Conservation (phyloP, 2,797 vertebrate genomes). For the Chiloscyllium punctatum region DNA sequence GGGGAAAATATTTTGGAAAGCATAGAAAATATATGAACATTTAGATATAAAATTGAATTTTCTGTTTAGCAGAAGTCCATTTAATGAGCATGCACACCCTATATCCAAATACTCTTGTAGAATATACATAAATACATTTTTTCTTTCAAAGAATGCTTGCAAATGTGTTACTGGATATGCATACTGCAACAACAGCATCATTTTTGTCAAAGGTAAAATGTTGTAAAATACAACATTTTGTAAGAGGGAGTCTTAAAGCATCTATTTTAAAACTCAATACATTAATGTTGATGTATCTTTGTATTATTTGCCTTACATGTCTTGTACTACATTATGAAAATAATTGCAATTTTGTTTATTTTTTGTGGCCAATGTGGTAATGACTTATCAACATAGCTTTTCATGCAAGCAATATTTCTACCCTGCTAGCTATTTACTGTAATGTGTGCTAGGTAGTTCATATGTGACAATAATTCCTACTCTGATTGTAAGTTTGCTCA, state of each 20-base stretch:
- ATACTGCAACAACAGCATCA: background rate
- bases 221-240: background rate
- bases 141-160: background rate
- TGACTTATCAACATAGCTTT: background rate
- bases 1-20: background rate
- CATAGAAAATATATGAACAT: background rate
- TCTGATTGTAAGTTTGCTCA: background rate
- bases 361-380: background rate
- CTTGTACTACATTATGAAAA: slow-evolving; percentile 29
- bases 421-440: background rate
- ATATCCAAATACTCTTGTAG: background rate
- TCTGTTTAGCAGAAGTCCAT: background rate
- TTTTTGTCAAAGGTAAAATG: background rate
- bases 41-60: background rate
- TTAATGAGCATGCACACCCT: background rate
- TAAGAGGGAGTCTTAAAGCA: background rate
- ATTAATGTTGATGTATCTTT: slow-evolving; percentile 15
- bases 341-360: slow-evolving; percentile 15
- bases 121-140: background rate
- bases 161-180: background rate
- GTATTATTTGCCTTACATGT: background rate
- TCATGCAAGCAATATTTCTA: slow-evolving; percentile 21
- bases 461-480: background rate
- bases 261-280: background rate
- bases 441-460: background rate